Percentiles rank a stretch among this genome's conserved stretches.
Evolutionary conservation across 2,888 invertebrate genomes (phyloP).

Genomic region (Chironomus tentans): DNA sequence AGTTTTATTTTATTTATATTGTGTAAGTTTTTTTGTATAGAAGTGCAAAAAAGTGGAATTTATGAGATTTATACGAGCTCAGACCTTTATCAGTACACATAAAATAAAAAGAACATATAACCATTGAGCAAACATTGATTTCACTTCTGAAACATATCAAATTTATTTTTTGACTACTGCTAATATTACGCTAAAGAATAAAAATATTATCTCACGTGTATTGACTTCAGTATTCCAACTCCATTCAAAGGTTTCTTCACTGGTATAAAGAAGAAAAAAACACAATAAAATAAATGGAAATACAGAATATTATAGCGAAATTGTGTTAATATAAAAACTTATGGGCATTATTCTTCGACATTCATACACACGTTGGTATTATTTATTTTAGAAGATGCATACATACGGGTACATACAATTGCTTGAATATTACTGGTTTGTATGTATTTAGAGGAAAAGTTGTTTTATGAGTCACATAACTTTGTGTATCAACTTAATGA

Average conservation of each 20-base stretch:
- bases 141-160: background rate
- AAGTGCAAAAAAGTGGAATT: slow-evolving; percentile 14
- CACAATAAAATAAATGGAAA: no score
- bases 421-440: no score
- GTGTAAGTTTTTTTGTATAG: slow-evolving; percentile 9
- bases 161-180: background rate
- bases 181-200: background rate
- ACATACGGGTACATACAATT: no score
- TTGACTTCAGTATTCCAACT: background rate
- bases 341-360: no score
- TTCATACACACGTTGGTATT: no score
- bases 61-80: slow-evolving; percentile 18
- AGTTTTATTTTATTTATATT: slow-evolving; percentile 25
- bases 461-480: no score
- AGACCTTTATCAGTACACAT: background rate
- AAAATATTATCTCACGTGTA: background rate
- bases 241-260: background rate
- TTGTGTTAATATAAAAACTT: no score
- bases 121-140: slow-evolving; percentile 1
- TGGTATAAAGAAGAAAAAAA: no score
- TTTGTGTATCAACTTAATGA: no score
- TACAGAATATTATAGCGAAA: no score
- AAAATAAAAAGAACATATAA: background rate
- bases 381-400: no score
- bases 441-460: no score